phyloP scores from a whole-genome alignment of 2,888 invertebrate species.

The Dysmachus trigonus region DNA sequence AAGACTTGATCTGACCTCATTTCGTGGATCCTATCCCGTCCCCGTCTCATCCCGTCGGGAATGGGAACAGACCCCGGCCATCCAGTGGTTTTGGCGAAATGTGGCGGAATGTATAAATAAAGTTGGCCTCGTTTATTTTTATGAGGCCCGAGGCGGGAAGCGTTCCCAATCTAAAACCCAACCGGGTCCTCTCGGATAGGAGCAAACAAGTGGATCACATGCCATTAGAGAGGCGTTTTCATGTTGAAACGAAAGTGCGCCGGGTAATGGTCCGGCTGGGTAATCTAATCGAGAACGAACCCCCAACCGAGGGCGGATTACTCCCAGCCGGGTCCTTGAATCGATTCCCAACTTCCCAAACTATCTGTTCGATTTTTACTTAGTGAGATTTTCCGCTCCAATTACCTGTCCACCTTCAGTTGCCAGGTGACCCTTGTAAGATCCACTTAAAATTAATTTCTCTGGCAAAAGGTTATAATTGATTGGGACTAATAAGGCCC shows the following conservation, averaged over 20 bases:
- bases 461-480: background rate
- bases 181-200: background rate
- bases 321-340: background rate
- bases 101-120: conserved; percentile 18
- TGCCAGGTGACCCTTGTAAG: background rate
- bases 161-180: background rate
- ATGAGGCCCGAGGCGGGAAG: background rate
- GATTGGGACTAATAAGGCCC: background rate
- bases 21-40: too few species aligned
- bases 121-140: conserved; percentile 19
- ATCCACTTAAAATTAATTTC: background rate
- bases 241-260: background rate
- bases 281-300: background rate
- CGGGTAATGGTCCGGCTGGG: background rate
- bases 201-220: conserved; percentile 24
- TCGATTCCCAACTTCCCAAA: background rate
- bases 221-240: background rate
- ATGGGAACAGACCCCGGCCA: background rate
- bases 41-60: too few species aligned
- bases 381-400: background rate
- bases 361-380: background rate
- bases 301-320: background rate
- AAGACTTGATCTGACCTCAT: background rate
- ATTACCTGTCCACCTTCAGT: background rate
- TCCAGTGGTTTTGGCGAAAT: background rate